Conservation (phyloP, 2,888 invertebrate species). For the Ophioninae sp. region DNA sequence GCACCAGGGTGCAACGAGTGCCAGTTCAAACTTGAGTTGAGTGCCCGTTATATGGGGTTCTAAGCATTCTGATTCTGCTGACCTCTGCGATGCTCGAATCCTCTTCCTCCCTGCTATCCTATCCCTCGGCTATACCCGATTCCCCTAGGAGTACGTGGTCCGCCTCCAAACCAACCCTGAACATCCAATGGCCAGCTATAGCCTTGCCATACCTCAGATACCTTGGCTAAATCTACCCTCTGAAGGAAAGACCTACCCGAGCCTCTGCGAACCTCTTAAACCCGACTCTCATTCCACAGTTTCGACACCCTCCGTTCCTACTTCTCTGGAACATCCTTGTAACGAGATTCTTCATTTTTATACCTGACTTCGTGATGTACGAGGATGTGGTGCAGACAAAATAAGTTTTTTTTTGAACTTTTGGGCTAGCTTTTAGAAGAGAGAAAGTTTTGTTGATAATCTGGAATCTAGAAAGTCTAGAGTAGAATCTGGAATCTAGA, state of each 20-base stretch:
- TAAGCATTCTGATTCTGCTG: conserved; percentile 80
- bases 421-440: too few species aligned
- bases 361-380: neutral
- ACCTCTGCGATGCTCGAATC: conserved; percentile 72
- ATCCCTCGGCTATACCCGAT: conserved; percentile 59
- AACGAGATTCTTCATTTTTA: conserved; percentile 54
- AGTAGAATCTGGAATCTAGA: too few species aligned
- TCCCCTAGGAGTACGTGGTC: conserved; percentile 75
- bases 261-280: conserved; percentile 47
- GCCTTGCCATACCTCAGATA: conserved; percentile 2
- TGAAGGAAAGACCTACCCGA: conserved; percentile 31
- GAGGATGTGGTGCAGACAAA: too few species aligned
- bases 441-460: too few species aligned
- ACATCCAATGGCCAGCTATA: conserved; percentile 53
- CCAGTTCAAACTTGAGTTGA: conserved; percentile 73
- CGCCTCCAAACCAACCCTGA: conserved; percentile 76
- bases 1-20: conserved; percentile 59
- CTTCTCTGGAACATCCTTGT: conserved; percentile 32
- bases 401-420: too few species aligned
- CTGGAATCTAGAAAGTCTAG: too few species aligned
- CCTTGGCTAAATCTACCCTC: conserved; percentile 40
- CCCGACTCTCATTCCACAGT: conserved; percentile 60
- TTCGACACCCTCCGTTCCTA: conserved; percentile 59
- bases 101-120: conserved; percentile 43
- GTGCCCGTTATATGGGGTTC: conserved; percentile 78